phyloP scores from a whole-genome alignment of 2,113 vertebrate species.

The Elephas maximus region DNA sequence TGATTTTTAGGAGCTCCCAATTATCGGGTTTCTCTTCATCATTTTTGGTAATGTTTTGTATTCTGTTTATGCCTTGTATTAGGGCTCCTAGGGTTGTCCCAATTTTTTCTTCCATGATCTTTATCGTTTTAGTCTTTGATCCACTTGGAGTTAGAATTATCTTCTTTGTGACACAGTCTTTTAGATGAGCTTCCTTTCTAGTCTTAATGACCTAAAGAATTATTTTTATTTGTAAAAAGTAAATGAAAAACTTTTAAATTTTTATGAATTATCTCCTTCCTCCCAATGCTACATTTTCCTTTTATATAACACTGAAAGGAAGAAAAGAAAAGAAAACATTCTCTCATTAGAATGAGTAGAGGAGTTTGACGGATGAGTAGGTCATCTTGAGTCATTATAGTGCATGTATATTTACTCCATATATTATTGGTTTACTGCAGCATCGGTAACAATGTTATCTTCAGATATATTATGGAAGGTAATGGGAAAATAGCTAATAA shows the following conservation, averaged over 20 bases:
- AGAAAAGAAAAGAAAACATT: neutral
- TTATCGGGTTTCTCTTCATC: too few species aligned
- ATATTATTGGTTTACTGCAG: slow-evolving; percentile 82
- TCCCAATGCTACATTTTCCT: neutral
- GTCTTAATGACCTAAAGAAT: slow-evolving; percentile 10
- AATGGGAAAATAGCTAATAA: slow-evolving; percentile 29
- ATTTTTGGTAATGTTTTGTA: too few species aligned
- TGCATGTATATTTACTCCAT: slow-evolving; percentile 3
- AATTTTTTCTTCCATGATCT: too few species aligned
- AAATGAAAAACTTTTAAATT: neutral
- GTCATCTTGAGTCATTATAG: slow-evolving; percentile 80
- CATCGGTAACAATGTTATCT: slow-evolving; percentile 76
- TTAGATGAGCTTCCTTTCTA: slow-evolving; percentile 19
- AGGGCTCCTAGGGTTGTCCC: too few species aligned
- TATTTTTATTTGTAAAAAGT: neutral
- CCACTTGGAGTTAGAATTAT: neutral
- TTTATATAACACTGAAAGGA: neutral
- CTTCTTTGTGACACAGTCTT: slow-evolving; percentile 10
- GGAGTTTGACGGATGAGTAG: slow-evolving; percentile 18
- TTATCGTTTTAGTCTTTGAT: too few species aligned
- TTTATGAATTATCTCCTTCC: slow-evolving; percentile 47
- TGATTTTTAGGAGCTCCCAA: too few species aligned
- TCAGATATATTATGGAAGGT: slow-evolving; percentile 72
- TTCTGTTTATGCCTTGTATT: too few species aligned
- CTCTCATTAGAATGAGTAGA: slow-evolving; percentile 71